Evolutionary conservation across 2,113 vertebrate species (phyloP).

Genomic region (Pelmatolapia mariae): DNA sequence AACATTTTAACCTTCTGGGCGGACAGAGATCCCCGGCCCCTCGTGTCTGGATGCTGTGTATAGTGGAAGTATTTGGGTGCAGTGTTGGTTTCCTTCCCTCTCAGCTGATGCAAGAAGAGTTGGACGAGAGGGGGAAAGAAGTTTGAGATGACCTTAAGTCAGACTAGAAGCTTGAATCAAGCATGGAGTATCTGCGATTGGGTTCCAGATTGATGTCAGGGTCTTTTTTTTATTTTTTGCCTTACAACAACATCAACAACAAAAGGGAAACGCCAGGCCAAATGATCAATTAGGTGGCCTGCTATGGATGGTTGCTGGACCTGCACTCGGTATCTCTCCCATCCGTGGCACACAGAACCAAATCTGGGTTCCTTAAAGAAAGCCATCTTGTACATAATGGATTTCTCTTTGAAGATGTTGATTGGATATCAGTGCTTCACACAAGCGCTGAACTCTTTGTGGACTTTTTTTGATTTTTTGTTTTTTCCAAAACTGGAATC

Average conservation of each 20-base stretch:
- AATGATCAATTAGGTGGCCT: conserved; percentile 33
- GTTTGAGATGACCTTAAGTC: conserved; percentile 30
- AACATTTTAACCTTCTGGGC: conserved; percentile 37
- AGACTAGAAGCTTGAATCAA: conserved; percentile 18
- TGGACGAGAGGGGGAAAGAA: conserved; percentile 16
- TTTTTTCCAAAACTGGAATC: conserved; percentile 74
- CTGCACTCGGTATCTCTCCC: conserved; percentile 36
- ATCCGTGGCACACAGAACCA: conserved; percentile 43
- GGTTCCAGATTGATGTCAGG: conserved; percentile 36
- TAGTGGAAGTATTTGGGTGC: conserved; percentile 45
- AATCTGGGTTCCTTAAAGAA: conserved; percentile 17
- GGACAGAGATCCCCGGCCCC: conserved; percentile 32
- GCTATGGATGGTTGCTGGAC: conserved; percentile 60
- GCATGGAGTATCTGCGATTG: conserved; percentile 59
- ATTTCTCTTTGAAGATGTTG: conserved; percentile 61
- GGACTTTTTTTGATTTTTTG: conserved; percentile 47
- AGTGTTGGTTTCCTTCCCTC: conserved; percentile 26
- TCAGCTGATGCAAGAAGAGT: conserved; percentile 69
- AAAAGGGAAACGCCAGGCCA: conserved; percentile 23
- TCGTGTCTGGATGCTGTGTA: conserved; percentile 32
- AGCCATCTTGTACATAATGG: conserved; percentile 58
- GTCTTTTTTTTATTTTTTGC: neutral
- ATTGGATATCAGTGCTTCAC: conserved; percentile 59
- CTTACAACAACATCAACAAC: neutral
- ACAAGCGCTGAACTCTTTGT: conserved; percentile 11